Percentiles rank a stretch among this genome's conserved stretches.
Conservation (phyloP, 2,888 invertebrate genomes). For the Dione juno region DNA sequence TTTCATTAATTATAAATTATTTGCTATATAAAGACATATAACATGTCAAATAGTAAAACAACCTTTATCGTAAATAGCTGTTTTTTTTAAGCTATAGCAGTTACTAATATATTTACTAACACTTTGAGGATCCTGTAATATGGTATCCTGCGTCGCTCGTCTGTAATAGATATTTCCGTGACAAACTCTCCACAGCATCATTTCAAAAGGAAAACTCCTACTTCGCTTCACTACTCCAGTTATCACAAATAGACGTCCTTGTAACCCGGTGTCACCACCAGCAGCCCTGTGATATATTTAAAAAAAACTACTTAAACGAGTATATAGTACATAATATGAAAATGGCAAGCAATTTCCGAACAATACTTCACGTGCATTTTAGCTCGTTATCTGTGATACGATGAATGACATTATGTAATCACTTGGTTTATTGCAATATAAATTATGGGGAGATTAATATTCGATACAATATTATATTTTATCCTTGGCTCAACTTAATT, state of each 20-base stretch:
- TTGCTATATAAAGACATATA: no score
- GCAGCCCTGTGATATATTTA: conserved; percentile 34
- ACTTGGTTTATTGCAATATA: not conserved
- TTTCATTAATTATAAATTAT: no score
- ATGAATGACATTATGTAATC: conserved; percentile 2
- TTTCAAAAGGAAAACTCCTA: conserved; percentile 62
- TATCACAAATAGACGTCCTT: conserved; percentile 62
- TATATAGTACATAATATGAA: not conserved
- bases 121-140: conserved; percentile 90
- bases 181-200: conserved; percentile 73
- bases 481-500: no score
- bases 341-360: not conserved
- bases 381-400: conserved; percentile 1
- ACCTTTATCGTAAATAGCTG: no score
- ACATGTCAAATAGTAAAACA: no score
- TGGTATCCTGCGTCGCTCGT: conserved; percentile 89
- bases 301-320: not conserved
- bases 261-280: conserved; percentile 47
- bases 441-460: no score
- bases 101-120: conserved; percentile 78
- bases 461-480: no score
- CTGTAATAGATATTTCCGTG: conserved; percentile 93
- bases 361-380: not conserved
- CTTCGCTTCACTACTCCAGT: conserved; percentile 65
- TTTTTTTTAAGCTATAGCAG: no score